phyloP scores from a whole-genome alignment of 2,113 vertebrate genomes.

The Zosterops hypoxanthus region DNA sequence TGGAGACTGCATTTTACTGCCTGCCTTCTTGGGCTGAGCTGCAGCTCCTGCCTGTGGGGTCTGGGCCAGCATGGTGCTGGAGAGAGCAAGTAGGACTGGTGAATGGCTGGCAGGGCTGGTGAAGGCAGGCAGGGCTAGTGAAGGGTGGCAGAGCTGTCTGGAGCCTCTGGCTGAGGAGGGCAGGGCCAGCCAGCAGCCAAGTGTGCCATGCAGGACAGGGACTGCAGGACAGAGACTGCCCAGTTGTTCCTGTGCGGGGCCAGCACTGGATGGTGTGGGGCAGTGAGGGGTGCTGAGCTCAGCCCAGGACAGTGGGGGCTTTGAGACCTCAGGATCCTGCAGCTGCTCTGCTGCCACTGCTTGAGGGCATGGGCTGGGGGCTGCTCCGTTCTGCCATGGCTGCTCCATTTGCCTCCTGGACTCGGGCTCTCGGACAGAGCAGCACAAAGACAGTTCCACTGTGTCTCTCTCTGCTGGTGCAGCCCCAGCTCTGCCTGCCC shows the following conservation, averaged over 20 bases:
- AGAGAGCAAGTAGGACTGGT: too few relatives aligned
- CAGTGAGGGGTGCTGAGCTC: not conserved
- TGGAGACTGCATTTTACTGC: not conserved
- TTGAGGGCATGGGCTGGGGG: not conserved
- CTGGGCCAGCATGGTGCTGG: not conserved
- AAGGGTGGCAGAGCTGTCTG: not conserved
- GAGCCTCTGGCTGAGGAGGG: not conserved
- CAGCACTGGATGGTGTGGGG: not conserved
- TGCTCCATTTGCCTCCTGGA: not conserved
- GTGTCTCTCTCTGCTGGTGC: not conserved
- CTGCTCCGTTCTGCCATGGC: not conserved
- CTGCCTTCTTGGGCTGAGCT: not conserved
- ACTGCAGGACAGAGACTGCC: not conserved
- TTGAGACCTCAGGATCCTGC: not conserved
- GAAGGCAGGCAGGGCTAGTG: too few relatives aligned
- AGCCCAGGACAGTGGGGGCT: not conserved
- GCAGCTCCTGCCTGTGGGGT: not conserved
- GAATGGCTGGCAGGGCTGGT: too few relatives aligned
- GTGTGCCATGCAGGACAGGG: not conserved
- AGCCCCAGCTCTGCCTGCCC: not conserved
- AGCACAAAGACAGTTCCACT: not conserved
- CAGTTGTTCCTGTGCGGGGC: fast-evolving
- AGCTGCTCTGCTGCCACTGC: not conserved
- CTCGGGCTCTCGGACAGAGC: not conserved
- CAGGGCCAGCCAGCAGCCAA: not conserved